phyloP scores from a whole-genome alignment of 2,888 invertebrate species.

The Asteroscopus sphinx region DNA sequence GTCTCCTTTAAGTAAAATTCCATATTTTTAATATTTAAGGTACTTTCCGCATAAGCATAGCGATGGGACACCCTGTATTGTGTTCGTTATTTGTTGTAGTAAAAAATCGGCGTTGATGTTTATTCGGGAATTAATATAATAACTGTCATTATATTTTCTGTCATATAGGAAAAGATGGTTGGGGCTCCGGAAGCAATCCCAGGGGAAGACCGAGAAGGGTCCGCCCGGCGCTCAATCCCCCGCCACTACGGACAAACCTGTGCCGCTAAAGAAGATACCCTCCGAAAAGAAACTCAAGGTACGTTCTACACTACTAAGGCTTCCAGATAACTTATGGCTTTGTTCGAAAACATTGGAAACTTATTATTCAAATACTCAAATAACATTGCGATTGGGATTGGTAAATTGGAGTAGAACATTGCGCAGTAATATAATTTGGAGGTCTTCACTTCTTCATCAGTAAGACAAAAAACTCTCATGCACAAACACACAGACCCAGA shows the following conservation, averaged over 20 bases:
- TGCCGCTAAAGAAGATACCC: slow-evolving; percentile 93
- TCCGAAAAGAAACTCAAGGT: slow-evolving; percentile 96
- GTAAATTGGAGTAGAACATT: not conserved
- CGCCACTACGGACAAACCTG: slow-evolving; percentile 86
- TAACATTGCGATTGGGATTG: not conserved
- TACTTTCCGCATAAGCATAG: no score
- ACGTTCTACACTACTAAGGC: slow-evolving; percentile 58
- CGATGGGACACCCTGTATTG: no score
- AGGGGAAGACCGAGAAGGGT: slow-evolving; percentile 94
- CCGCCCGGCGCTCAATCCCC: slow-evolving; percentile 86
- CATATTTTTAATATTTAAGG: no score
- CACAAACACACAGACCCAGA: no score
- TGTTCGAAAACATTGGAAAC: not conserved
- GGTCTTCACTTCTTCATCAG: no score
- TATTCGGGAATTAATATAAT: not conserved
- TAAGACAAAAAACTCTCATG: no score
- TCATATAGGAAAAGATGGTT: slow-evolving; percentile 96
- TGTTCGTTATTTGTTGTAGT: no score
- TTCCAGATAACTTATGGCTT: not conserved
- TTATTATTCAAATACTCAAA: not conserved
- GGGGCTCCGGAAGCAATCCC: slow-evolving; percentile 95
- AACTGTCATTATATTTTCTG: not conserved
- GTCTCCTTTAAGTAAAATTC: no score
- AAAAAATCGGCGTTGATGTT: not conserved
- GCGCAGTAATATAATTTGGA: no score